Conservation (phyloP, 2,888 invertebrate species). For the Tethea ocularis region DNA sequence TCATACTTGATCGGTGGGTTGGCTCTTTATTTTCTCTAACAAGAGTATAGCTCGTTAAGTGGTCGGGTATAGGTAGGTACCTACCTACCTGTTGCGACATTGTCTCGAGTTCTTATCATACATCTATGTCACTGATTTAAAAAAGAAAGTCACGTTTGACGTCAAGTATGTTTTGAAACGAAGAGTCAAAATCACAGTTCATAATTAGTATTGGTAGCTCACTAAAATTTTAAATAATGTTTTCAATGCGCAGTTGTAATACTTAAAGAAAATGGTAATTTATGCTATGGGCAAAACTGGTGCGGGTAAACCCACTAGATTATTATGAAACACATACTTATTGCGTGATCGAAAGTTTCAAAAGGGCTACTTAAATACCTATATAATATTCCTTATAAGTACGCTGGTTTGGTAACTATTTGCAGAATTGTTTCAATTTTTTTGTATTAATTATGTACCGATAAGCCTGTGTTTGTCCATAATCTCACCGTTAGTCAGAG, state of each 20-base stretch:
- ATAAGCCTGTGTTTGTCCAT: no score
- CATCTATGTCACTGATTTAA: background rate
- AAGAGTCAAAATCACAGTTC: slow-evolving; percentile 5
- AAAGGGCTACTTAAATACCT: background rate
- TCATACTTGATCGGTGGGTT: slow-evolving; percentile 20
- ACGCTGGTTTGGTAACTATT: no score
- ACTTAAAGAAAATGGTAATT: background rate
- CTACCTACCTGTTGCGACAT: background rate
- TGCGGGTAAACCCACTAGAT: background rate
- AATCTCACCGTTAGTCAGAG: no score
- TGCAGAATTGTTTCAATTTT: no score
- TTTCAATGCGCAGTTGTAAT: background rate
- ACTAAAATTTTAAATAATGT: background rate
- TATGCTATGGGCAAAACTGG: background rate
- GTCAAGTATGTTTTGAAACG: background rate
- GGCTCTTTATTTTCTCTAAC: slow-evolving; percentile 1
- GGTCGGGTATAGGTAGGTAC: background rate
- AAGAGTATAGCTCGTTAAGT: background rate
- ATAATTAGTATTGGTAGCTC: background rate
- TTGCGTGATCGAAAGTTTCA: background rate
- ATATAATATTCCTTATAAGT: no score
- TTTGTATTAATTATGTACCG: no score
- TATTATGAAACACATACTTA: background rate
- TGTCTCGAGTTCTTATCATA: slow-evolving; percentile 4
- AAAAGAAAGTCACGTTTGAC: slow-evolving; percentile 7